Conservation (phyloP, 2,888 invertebrate genomes). For the Lycaena phlaeas region DNA sequence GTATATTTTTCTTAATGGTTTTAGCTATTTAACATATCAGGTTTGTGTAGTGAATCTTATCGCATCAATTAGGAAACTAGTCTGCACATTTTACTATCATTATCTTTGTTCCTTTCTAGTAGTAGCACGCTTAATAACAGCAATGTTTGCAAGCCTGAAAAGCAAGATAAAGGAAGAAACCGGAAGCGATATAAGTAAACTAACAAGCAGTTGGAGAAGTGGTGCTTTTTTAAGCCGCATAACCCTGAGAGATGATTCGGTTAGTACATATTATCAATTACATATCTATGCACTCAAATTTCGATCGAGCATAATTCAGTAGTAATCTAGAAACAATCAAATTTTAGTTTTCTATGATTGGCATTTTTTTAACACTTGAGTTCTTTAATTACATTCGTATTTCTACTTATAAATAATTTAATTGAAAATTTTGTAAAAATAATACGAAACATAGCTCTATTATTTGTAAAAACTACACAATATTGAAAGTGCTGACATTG, state of each 20-base stretch:
- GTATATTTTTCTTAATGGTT: not conserved
- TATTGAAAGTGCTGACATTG: not conserved
- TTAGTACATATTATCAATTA: slow-evolving; percentile 26
- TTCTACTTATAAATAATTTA: too few relatives aligned
- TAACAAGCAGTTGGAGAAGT: slow-evolving; percentile 62
- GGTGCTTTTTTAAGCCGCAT: slow-evolving; percentile 67
- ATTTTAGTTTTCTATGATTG: too few relatives aligned
- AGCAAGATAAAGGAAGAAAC: slow-evolving; percentile 93
- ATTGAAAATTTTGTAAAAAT: too few relatives aligned
- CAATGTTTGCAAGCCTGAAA: slow-evolving; percentile 90
- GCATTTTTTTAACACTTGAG: too few relatives aligned
- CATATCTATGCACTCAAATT: too few relatives aligned
- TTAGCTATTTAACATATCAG: not conserved
- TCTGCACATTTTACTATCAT: not conserved
- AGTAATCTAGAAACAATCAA: too few relatives aligned
- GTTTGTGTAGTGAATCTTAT: not conserved
- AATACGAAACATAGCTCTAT: not conserved
- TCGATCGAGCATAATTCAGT: too few relatives aligned
- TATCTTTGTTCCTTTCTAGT: slow-evolving; percentile 1
- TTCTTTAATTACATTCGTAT: too few relatives aligned
- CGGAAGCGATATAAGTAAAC: slow-evolving; percentile 80
- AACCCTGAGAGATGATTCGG: slow-evolving; percentile 63
- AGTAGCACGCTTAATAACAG: not conserved
- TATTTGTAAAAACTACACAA: not conserved
- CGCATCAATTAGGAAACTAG: slow-evolving; percentile 4